Conservation (phyloP, 2,113 vertebrate species). For the Corythornis madagascariensis region DNA sequence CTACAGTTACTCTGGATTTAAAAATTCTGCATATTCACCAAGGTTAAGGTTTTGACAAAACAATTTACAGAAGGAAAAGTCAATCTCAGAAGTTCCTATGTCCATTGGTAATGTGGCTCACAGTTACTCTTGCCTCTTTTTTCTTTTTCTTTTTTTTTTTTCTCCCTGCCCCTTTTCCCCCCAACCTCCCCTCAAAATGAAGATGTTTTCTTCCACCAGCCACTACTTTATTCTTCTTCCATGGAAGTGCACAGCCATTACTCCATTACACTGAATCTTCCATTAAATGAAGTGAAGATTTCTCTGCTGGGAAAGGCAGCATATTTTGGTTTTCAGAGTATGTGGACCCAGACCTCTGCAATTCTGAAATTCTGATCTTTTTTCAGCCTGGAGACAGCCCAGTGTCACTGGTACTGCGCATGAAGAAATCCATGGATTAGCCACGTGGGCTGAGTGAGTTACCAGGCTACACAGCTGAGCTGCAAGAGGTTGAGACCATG, state of each 20-base stretch:
- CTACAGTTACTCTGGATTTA: slow-evolving; percentile 26
- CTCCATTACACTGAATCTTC: background rate
- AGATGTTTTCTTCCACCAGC: background rate
- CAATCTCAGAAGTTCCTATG: background rate
- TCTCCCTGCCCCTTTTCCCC: background rate
- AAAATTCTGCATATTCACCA: slow-evolving; percentile 18
- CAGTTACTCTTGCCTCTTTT: background rate
- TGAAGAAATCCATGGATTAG: background rate
- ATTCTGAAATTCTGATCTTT: background rate
- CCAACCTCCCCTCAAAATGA: background rate
- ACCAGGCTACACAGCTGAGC: background rate
- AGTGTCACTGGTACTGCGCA: background rate
- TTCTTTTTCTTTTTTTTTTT: background rate
- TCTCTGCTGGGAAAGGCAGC: background rate
- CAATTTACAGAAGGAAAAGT: background rate
- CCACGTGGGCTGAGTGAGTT: background rate
- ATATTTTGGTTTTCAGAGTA: background rate
- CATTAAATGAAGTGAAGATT: background rate
- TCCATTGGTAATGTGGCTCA: background rate
- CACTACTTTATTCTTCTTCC: background rate
- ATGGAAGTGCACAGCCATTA: background rate
- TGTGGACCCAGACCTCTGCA: background rate
- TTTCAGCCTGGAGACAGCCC: background rate
- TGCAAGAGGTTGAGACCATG: background rate
- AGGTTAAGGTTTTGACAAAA: background rate